These are phyloP conservation scores for Typhlichthys subterraneus DNA, from an alignment of 2,797 vertebrate genomes.

Conservation along the genomic window DNA sequence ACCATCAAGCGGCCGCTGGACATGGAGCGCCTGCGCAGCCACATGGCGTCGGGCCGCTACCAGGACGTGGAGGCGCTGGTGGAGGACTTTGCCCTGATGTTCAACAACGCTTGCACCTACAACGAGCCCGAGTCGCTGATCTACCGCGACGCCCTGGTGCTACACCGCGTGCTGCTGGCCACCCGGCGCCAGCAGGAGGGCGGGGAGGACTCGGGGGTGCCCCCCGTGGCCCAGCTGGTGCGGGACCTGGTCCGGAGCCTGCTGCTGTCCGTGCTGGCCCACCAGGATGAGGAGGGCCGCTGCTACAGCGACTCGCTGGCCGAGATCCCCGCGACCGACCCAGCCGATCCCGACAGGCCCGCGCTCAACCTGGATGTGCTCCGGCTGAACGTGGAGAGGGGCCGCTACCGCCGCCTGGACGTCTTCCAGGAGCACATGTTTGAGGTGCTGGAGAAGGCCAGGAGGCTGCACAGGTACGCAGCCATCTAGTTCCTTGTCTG, in stretches of 20 bases:
- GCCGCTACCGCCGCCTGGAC: conserved; percentile 91
- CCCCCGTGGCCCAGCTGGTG: conserved; percentile 86
- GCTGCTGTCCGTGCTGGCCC: conserved; percentile 95
- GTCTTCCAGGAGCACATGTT: conserved; percentile 99
- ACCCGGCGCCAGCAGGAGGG: conserved; percentile 87
- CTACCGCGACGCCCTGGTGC: conserved; percentile 94
- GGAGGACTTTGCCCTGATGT: conserved; percentile 98
- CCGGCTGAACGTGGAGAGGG: conserved; percentile 90
- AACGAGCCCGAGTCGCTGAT: conserved; percentile 98
- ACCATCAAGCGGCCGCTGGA: conserved; percentile 97
- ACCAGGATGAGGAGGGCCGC: conserved; percentile 96
- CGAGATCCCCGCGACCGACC: conserved; percentile 92
- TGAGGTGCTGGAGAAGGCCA: conserved; percentile 93
- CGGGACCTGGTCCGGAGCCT: conserved; percentile 96
- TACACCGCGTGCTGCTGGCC: conserved; percentile 94
- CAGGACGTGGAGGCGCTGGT: conserved; percentile 95
- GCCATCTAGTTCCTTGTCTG: too few species aligned
- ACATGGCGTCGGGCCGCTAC: conserved; percentile 94
- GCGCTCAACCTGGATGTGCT: conserved; percentile 93
- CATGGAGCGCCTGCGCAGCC: conserved; percentile 96
- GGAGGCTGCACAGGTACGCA: conserved; percentile 89
- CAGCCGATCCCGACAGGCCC: conserved; percentile 84
- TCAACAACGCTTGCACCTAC: conserved; percentile 98
- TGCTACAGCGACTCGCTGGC: conserved; percentile 98
- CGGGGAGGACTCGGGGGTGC: conserved; percentile 86